Base-by-base conservation (phyloP, 2,888 invertebrate species). In the Merodon equestris region DNA sequence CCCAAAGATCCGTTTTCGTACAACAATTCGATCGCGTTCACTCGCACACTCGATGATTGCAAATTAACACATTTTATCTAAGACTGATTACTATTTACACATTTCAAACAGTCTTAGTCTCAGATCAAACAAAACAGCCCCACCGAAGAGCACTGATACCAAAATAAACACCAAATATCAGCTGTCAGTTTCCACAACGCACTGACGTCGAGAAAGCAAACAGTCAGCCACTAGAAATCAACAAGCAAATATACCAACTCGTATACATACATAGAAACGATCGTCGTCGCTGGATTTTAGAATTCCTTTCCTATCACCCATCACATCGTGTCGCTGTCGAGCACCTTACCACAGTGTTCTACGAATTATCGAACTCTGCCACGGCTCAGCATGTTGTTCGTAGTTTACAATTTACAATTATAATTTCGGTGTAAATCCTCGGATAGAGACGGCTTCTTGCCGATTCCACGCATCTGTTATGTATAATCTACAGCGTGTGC, bases 101-200 rank as follows among this genome's bases (percentile, higher is more conserved):
- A 58, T 63, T 73, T 77, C 57, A 63, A 77, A 68, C 63, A 77
- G 53, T 73, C 77, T 67, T 63, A 58, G 45, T 15, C 47, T 15
- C 51, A 54, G 38, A 57, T 68, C 40, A 73, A 77, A 67, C 51
- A 58, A 76, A 56, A 27, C 27, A 44, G 51, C 56, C 56, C 38
- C 42, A 77, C 64, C 56, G 44, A 27, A 50, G 15, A 61, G 36
- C 61, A 73, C 57, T 56, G 13, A 27, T 27, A 27, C 27, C 27
- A 27, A 73, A 77, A 77, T 73, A 77, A 77, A 77, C 63, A 77
- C 38, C 2, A 9, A 56, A 53, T 51, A 72, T 72, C 57, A 77
- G 67, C 73, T 73, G 73, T 77, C 77, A 77, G 67, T 73, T 73
- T 67, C 73, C 53, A 61, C 64, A 76, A 48, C 57, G 68, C 27